These are phyloP conservation scores for Pentamera pediparva DNA, from an alignment of 53 echinoderm and acorn worm species.

Conservation along the genomic window DNA sequence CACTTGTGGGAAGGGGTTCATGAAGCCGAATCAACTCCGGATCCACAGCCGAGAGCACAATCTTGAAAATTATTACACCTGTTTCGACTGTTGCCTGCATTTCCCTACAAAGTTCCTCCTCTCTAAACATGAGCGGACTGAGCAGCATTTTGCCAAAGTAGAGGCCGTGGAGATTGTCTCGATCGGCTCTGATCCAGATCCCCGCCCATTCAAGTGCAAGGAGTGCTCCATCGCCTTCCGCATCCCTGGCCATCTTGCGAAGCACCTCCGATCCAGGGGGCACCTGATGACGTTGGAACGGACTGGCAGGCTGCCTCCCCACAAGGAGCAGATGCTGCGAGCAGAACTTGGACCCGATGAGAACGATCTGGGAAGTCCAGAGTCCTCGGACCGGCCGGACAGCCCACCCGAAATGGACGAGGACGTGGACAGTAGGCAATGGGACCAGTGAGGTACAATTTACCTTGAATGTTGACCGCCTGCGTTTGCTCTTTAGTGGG, in stretches of 20 bases:
- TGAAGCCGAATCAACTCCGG: conserved; percentile 93
- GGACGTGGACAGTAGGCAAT: conserved; percentile 1
- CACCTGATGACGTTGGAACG: conserved; percentile 89
- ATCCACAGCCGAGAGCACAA: conserved; percentile 84
- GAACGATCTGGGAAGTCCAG: conserved; percentile 48
- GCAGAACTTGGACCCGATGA: conserved; percentile 42
- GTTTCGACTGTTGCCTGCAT: conserved; percentile 70
- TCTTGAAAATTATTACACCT: conserved; percentile 66
- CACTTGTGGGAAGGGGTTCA: conserved; percentile 74
- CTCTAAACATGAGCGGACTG: conserved; percentile 90
- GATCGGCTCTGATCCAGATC: conserved; percentile 65
- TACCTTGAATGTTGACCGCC: too few relatives aligned
- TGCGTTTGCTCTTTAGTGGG: too few relatives aligned
- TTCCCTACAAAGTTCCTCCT: conserved; percentile 66
- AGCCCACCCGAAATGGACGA: conserved; percentile 86
- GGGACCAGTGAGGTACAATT: too few relatives aligned
- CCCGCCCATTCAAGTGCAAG: conserved; percentile 97
- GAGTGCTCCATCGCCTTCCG: conserved; percentile 95
- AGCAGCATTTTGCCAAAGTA: conserved; percentile 81
- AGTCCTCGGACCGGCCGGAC: conserved; percentile 83
- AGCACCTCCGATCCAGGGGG: conserved; percentile 83
- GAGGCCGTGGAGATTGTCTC: conserved; percentile 89
- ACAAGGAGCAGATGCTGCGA: conserved; percentile 54
- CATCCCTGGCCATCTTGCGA: conserved; percentile 95
- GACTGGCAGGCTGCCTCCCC: conserved; percentile 64